These are phyloP conservation scores for Antitype chi DNA, from an alignment of 2,888 invertebrate species.

Conservation along the genomic window DNA sequence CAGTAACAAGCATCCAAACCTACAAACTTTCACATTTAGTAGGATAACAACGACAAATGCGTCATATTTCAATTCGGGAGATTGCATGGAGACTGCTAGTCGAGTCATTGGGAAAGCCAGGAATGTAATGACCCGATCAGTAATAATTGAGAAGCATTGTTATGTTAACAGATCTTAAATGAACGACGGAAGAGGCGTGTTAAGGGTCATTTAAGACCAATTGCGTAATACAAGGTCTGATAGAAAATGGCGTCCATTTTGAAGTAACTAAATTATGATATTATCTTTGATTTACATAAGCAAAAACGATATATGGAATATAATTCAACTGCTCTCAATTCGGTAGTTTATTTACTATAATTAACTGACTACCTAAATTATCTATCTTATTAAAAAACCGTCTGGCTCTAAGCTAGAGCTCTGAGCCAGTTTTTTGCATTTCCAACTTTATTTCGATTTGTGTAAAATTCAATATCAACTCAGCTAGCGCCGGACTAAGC, in stretches of 20 bases:
- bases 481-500: no score
- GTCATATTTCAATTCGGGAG: not conserved
- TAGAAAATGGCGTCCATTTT: slow-evolving; percentile 1
- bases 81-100: not conserved
- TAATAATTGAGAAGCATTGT: not conserved
- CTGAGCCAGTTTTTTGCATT: no score
- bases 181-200: not conserved
- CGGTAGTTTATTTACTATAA: no score
- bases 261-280: not conserved
- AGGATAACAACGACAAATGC: not conserved
- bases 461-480: no score
- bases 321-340: no score
- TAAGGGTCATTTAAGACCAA: not conserved
- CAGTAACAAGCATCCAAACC: no score
- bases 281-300: not conserved
- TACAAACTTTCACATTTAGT: no score
- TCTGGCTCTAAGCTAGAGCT: no score
- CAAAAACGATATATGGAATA: no score
- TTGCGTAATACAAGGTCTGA: not conserved
- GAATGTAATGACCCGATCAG: not conserved
- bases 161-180: not conserved
- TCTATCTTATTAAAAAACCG: no score
- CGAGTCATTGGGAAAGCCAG: slow-evolving; percentile 32
- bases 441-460: no score
- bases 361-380: no score